Evolutionary conservation across 2,113 vertebrate genomes (phyloP), one percentile per base, ranked within the genome.

Genomic region (Dipodomys spectabilis): DNA sequence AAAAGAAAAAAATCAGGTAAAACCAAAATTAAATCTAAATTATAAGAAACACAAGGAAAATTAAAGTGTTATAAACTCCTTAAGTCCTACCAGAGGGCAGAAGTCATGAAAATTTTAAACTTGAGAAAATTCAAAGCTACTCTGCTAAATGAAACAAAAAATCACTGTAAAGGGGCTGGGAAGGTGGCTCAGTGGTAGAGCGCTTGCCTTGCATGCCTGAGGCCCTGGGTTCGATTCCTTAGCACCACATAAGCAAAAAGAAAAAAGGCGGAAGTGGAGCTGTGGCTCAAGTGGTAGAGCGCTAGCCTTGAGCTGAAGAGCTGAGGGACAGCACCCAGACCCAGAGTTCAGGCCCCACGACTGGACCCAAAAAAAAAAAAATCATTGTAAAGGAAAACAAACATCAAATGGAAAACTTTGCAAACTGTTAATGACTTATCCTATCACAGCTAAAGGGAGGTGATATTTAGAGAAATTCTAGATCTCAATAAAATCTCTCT

Each of bases 61-160:
- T 49, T 28, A 82, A 82, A 77, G 12, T 85, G 15, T 88, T 27
- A 78, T 32, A 77, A 93, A 92, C 82, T 93, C 12, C 22, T 67
- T 22, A 92, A 72, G 72, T 57, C 15, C 13, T 72, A 5, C 86
- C 44, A 82, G n/a, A 67, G 89, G 10, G 79, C 80, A 75, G 27
- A 83, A 62, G 10, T 72, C 27, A 65, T 6, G 5, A 3, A 81
- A 87, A 95, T 39, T 75, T 45, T 72, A 92, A 81, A 53, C 20
- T 11, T 90, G 22, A 12, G 11, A 4, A 86, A 60, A 5, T 49
- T 49, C 49, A 49, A 49, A 49, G 49, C 49, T 49, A 49, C 49
- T 49, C 49, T 12, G 49, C 49, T 12, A 49, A 49, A 49, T 49
- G 49, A 67, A 86, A 79, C 13, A 71, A 60, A 39, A 88, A 86